phyloP scores from a whole-genome alignment of 2,797 vertebrate species.

The Muscicapa comitata region DNA sequence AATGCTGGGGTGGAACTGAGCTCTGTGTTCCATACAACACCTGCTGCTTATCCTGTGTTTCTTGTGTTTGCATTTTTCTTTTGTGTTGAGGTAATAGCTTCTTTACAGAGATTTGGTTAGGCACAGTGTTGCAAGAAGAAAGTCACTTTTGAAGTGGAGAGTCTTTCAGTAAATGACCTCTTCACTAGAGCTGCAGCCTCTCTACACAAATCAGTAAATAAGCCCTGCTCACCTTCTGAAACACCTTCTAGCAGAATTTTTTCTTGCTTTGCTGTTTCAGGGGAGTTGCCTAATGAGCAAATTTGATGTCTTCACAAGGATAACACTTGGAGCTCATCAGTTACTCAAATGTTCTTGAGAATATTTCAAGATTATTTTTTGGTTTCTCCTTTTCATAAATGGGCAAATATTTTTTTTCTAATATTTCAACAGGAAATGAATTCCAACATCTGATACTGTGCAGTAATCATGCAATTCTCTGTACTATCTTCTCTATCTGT shows the following conservation, averaged over 20 bases:
- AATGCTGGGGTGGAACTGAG: not conserved
- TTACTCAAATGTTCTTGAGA: not conserved
- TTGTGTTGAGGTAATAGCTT: not conserved
- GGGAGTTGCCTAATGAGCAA: not conserved
- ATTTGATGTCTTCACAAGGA: not conserved
- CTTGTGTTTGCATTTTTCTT: not conserved
- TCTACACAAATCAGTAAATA: accelerated
- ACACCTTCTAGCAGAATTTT: not conserved
- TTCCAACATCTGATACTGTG: not conserved
- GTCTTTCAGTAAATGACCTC: not conserved
- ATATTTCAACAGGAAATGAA: not conserved
- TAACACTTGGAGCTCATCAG: not conserved
- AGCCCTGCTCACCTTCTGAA: not conserved
- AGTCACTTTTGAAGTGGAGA: not conserved
- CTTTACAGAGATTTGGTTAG: not conserved
- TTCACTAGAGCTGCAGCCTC: not conserved
- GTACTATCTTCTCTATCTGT: not conserved
- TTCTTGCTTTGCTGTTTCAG: not conserved
- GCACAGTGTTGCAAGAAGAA: accelerated
- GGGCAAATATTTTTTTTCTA: not conserved
- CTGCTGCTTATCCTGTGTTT: not conserved
- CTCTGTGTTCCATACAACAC: not conserved
- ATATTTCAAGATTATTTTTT: not conserved
- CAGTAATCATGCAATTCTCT: not conserved
- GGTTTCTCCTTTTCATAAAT: not conserved